phyloP scores from a whole-genome alignment of 2,888 invertebrate species.

The Neria commutata region DNA sequence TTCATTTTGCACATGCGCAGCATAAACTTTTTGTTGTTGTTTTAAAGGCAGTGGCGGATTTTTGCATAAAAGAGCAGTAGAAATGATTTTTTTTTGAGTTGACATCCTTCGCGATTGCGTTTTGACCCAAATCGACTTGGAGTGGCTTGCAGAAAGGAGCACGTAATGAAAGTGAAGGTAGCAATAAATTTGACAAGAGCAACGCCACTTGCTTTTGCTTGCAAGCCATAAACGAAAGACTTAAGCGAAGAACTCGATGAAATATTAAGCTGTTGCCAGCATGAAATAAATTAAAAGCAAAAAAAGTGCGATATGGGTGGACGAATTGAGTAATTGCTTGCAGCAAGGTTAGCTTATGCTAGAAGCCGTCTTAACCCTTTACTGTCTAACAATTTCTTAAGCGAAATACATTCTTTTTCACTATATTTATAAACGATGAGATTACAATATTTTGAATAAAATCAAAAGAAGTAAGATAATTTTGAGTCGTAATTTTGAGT shows the following conservation, averaged over 20 bases:
- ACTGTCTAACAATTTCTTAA: too few species aligned
- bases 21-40: too few species aligned
- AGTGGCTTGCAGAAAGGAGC: neutral
- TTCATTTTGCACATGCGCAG: too few species aligned
- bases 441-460: neutral
- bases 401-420: too few species aligned
- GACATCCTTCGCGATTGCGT: neutral
- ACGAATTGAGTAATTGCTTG: too few species aligned
- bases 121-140: neutral
- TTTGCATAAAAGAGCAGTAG: too few species aligned
- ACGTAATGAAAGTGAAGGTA: slow-evolving; percentile 1
- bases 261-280: neutral
- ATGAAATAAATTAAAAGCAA: neutral
- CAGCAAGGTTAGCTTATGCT: too few species aligned
- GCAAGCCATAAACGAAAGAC: neutral
- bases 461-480: neutral
- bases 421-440: too few species aligned
- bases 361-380: too few species aligned
- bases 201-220: too few species aligned
- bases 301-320: neutral
- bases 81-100: neutral
- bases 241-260: neutral
- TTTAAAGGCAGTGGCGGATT: too few species aligned
- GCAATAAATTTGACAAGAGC: too few species aligned
- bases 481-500: neutral